Base-by-base conservation (phyloP, 2,113 vertebrate genomes). In the Excalfactoria chinensis region DNA sequence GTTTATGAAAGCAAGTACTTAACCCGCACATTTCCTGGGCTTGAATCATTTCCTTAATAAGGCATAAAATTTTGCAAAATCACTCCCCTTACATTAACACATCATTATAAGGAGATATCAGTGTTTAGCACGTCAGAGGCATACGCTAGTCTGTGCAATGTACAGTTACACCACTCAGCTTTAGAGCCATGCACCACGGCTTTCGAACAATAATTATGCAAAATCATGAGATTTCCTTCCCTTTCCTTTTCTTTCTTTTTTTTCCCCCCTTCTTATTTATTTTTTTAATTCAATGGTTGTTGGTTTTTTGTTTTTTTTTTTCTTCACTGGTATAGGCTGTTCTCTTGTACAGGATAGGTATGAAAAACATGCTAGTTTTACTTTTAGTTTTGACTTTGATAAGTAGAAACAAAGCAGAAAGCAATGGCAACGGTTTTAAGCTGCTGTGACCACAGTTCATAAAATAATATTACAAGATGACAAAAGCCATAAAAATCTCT, bases 1-100 rank as follows among this genome's bases (percentile, higher is more conserved):
- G 95, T 96, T 97, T 97, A 95, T 81, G 87, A 96, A 97, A 95
- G 84, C 82, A 95, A 97, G 80, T 84, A 95, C 94, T 97, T 98
- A 97, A 97, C 89, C 91, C 91, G 73, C 88, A 73, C 95, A 93
- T 96, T 96, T 97, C 86, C 90, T 95, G 84, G 82, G 44, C 68
- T 97, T 96, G 84, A 96, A 96, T 97, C 93, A 85, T 96, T 97
- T 93, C 94, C 95, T 97, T 96, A 96, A 94, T 96, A 95, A 94
- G 90, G 71, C 78, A 95, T 84, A 95, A 95, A 91, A 88, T 55
- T 91, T 91, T 95, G 72, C 84, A 96, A 82, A 94, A 96, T 93
- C 85, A 55, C 53, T 87, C 81, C 73, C 16, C 84, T 96, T 95
- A 43, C 72, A 75, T 96, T 92, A 95, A 74, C 92, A 92, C 77